These are phyloP conservation scores for Uropsilus gracilis DNA, from an alignment of 2,113 vertebrate species.

Conservation along the genomic window DNA sequence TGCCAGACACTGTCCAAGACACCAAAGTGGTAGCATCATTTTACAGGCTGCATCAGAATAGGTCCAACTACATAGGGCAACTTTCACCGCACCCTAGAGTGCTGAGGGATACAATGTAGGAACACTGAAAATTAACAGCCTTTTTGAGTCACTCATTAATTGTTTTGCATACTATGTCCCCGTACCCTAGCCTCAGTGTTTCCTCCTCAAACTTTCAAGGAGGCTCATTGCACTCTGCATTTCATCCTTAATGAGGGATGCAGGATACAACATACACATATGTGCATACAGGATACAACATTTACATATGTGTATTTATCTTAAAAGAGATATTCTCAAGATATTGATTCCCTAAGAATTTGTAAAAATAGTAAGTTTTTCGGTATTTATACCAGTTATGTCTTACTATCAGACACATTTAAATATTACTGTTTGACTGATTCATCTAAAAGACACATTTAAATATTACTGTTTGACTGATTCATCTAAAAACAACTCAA, in stretches of 20 bases:
- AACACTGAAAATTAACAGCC: not conserved
- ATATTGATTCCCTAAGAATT: not conserved
- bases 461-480: not conserved
- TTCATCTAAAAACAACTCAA: not conserved
- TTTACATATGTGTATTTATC: not conserved
- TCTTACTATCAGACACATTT: not conserved
- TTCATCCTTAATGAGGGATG: not conserved
- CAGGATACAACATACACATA: not conserved
- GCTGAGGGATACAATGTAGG: not conserved
- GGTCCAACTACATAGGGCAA: too few species aligned
- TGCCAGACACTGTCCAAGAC: not conserved
- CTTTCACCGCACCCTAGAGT: not conserved
- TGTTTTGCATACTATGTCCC: not conserved
- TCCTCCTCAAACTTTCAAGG: not conserved
- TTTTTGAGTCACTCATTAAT: not conserved
- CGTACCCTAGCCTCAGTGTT: not conserved
- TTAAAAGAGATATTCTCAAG: not conserved
- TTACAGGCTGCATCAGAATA: not conserved
- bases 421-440: not conserved
- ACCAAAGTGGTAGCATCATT: not conserved
- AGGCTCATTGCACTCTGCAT: not conserved
- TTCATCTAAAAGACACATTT: not conserved
- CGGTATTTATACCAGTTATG: not conserved
- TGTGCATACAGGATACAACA: too few species aligned
- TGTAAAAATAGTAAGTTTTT: not conserved